Percentiles rank a stretch among this genome's conserved stretches.
Evolutionary conservation across 2,888 invertebrate species (phyloP).

Genomic region (Drosophila mettleri): DNA sequence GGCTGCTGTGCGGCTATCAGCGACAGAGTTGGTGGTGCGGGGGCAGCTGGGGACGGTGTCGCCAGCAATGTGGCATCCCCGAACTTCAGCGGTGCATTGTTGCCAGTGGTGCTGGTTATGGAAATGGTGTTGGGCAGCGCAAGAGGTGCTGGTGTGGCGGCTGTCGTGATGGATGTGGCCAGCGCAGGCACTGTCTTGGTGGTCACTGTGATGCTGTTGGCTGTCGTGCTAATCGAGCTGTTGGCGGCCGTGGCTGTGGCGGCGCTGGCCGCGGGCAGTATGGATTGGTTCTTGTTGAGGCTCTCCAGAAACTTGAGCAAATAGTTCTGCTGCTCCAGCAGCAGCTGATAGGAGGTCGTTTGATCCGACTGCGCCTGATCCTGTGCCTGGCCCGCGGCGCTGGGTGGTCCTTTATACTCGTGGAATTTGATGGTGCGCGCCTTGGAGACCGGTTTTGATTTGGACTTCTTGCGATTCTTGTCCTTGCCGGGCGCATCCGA

Average conservation of each 20-base stretch:
- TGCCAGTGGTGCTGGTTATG: slow-evolving; percentile 63
- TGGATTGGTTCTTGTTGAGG: slow-evolving; percentile 93
- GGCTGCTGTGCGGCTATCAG: slow-evolving; percentile 70
- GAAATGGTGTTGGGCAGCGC: slow-evolving; percentile 68
- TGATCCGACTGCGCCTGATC: slow-evolving; percentile 87
- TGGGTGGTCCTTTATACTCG: slow-evolving; percentile 97
- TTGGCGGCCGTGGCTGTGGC: slow-evolving; percentile 47
- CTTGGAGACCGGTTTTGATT: slow-evolving; percentile 92
- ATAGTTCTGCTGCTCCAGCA: slow-evolving; percentile 96
- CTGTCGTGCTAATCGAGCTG: slow-evolving; percentile 63
- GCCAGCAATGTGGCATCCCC: slow-evolving; percentile 47
- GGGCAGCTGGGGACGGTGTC: slow-evolving; percentile 21
- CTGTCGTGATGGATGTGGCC: slow-evolving; percentile 36
- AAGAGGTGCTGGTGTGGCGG: slow-evolving; percentile 39
- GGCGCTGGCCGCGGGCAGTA: slow-evolving; percentile 87
- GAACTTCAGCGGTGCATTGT: slow-evolving; percentile 46
- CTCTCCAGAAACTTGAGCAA: slow-evolving; percentile 93
- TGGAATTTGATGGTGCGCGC: slow-evolving; percentile 97
- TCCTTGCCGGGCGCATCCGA: slow-evolving; percentile 90
- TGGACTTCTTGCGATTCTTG: slow-evolving; percentile 92
- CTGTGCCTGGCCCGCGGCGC: slow-evolving; percentile 89
- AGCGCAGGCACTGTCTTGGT: slow-evolving; percentile 70
- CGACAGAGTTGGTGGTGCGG: slow-evolving; percentile 70
- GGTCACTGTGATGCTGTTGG: slow-evolving; percentile 65
- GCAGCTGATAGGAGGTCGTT: slow-evolving; percentile 95